Evolutionary conservation across 2,113 vertebrate species (phyloP), one percentile per base, ranked within the genome.

Genomic region (Ramphastos sulfuratus): DNA sequence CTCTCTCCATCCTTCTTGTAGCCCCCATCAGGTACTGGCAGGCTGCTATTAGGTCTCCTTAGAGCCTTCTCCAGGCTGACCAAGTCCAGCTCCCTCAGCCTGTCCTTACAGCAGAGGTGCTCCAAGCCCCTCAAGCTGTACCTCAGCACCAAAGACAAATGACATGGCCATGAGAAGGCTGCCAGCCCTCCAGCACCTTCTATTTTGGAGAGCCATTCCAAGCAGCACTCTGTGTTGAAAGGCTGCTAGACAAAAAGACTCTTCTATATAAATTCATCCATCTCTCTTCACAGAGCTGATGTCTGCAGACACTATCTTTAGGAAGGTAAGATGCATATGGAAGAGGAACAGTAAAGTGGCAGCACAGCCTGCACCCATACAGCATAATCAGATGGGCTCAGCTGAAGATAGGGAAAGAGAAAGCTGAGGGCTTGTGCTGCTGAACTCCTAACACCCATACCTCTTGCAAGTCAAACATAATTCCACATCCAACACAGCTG

Each of bases 161-260:
- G 3, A 23, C 56, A 37, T 23, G 0, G 0, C 52, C 2, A 0
- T 69, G 66, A 86, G 60, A 42, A 56, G 74, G 85, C 54, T 71
- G 76, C 31, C 75, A 72, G n/a, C 86, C 54, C 39, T 74, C 71
- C 63, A 81, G 77, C 35, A 46, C 77, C 61, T 91, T 71, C 85
- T 93, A 59, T 85, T 93, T 93, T 85, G 76, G 81, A 75, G 55
- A 87, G 74, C 69, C 18, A 75, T 11, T 39, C 55, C 70, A 52
- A 82, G 63, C 48, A 58, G 44, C 0, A 1, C 0, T 1, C 61
- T 1, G 1, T n/a, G 50, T 16, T 82, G 71, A 90, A 90, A 63
- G 85, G 28, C 74, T 95, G 78, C 89, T 87, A 93, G 91, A 91
- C 87, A 84, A 63, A 31, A 84, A 86, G 80, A 82, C 90, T 52